Evolutionary conservation across 1,140 invertebrate genomes (phyloP), one percentile per base, ranked within the genome.

Genomic region (Stratiolaelaps scimitus): DNA sequence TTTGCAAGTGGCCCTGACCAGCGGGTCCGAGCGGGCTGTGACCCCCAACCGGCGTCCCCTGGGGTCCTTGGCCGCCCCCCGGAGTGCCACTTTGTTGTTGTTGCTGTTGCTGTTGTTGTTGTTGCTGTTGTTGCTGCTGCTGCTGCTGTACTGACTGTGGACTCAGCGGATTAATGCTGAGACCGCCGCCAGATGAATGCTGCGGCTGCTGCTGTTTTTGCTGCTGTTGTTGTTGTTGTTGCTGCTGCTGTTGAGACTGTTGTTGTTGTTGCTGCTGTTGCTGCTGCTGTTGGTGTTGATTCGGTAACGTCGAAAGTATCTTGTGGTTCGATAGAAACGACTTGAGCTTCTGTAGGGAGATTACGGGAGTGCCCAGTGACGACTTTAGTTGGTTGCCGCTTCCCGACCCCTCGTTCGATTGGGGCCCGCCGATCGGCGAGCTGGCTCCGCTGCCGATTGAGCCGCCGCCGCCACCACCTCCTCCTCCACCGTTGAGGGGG

Each of bases 321-420:
- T 71, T 69, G 40, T 71, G 71, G 67, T 72, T 70, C 56, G 69
- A 65, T 19, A 71, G 64, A 69, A 71, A 72, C 64, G 71, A 72
- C 67, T 72, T 71, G 60, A 72, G 67, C 67, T 72, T 72, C 65
- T 72, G 70, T 29, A 72, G 67, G 23, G 71, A 72, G 44, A 72
- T 72, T 56, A 72, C 71, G 34, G 71, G 71, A 46, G 71, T 71
- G 53, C 53, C 53, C 53, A 60, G 34, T 34, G 53, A 60, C 26
- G 53, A 60, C 34, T 60, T 60, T 15, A 40, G 34, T 40, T 40
- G 34, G 10, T 40, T 40, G 34, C 34, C 34, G 34, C 34, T 40
- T 40, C 34, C 34, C 34, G 34, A 40, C 34, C 34, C 34, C 34
- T 40, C 34, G 34, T 40, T 40, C 34, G 34, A 40, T 40, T 40